These are phyloP conservation scores for Leucophenga varia DNA, from an alignment of 1,140 invertebrate species.

Conservation along the genomic window DNA sequence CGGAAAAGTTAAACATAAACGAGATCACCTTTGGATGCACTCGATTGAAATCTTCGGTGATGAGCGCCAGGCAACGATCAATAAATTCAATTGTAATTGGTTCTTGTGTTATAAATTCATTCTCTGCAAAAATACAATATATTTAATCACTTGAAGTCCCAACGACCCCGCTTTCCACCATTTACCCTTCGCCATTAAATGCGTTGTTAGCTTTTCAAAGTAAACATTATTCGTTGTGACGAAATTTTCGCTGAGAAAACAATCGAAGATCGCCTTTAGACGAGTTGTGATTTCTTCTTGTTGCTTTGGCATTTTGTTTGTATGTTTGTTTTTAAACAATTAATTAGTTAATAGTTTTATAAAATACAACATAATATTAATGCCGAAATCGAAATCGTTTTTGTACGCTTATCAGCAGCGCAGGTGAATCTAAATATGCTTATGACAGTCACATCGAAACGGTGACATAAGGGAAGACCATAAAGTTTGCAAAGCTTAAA, in stretches of 20 bases:
- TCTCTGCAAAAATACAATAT: conserved; percentile 25
- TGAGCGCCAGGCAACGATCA: conserved; percentile 34
- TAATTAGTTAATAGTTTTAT: no score
- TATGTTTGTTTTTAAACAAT: not conserved
- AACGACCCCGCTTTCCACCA: conserved; percentile 1
- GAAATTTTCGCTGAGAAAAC: conserved; percentile 57
- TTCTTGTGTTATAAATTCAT: conserved; percentile 32
- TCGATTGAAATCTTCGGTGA: conserved; percentile 31
- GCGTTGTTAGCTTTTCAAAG: conserved; percentile 58
- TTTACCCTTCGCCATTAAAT: conserved; percentile 56
- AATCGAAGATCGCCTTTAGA: conserved; percentile 48
- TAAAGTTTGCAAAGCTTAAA: no score
- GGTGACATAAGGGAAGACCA: no score
- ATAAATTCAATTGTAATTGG: conserved; percentile 43
- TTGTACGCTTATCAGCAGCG: no score
- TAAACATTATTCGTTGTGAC: conserved; percentile 58
- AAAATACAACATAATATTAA: no score
- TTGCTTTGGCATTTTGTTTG: conserved; percentile 40
- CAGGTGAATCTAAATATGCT: no score
- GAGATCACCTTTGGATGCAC: conserved; percentile 47
- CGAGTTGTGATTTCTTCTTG: conserved; percentile 38
- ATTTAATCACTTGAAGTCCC: not conserved
- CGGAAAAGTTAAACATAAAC: conserved; percentile 51
- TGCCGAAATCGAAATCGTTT: no score
- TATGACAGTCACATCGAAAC: no score